Conservation (phyloP, 1,140 invertebrate species). For the Ceratitis capitata region DNA sequence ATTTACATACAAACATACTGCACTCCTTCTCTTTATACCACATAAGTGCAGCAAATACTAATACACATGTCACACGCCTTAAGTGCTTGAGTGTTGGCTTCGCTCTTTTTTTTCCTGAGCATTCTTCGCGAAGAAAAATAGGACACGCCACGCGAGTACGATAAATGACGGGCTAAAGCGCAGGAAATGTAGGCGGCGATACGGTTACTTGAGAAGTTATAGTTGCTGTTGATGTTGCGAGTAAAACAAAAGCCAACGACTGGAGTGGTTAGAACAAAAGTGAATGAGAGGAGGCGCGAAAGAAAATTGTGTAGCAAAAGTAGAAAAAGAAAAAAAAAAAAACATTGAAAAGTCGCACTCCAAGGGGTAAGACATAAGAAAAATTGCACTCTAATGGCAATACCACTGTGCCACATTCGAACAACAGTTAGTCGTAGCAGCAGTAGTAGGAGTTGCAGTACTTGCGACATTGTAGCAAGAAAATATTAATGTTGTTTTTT, state of each 20-base stretch:
- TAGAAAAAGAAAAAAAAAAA: neutral
- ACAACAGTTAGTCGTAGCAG: neutral
- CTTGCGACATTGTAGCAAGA: neutral
- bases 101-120: no score
- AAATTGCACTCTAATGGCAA: neutral
- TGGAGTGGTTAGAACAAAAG: neutral
- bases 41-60: neutral
- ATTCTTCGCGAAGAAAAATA: neutral
- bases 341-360: neutral
- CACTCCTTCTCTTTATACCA: no score
- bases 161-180: slow-evolving; percentile 5
- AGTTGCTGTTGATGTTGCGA: neutral
- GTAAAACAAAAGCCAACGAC: neutral
- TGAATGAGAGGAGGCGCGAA: neutral
- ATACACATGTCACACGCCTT: neutral
- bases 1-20: neutral
- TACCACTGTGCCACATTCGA: neutral
- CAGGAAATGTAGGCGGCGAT: neutral
- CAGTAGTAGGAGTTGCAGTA: no score
- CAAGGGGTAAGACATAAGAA: neutral
- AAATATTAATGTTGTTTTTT: neutral
- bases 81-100: neutral
- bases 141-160: neutral
- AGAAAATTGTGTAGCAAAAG: neutral
- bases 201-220: neutral